phyloP scores from a whole-genome alignment of 1,140 invertebrate genomes.

The Lasaia peninsularis region DNA sequence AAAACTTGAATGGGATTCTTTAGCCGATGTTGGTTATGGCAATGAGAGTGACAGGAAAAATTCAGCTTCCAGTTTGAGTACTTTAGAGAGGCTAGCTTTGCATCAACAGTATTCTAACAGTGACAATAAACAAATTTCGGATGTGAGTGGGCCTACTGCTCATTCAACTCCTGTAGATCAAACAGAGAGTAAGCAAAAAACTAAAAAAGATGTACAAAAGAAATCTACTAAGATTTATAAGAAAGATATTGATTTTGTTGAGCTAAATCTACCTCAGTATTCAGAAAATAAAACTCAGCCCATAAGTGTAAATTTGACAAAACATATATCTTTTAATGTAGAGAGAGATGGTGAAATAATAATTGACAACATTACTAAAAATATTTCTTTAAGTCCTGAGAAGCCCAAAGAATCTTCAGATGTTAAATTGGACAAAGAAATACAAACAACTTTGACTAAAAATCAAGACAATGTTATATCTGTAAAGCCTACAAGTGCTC shows the following conservation, averaged over 20 bases:
- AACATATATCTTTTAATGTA: conserved; percentile 69
- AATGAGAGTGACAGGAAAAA: conserved; percentile 74
- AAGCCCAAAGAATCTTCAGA: conserved; percentile 36
- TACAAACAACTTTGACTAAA: conserved; percentile 57
- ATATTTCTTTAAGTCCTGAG: conserved; percentile 46
- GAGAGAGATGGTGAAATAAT: conserved; percentile 52
- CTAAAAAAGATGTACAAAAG: conserved; percentile 42
- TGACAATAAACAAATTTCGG: conserved; percentile 47
- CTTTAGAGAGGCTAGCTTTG: conserved; percentile 79
- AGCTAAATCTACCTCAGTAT: conserved; percentile 50
- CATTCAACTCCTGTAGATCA: conserved; percentile 67
- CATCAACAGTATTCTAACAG: conserved; percentile 64
- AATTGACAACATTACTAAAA: conserved; percentile 45
- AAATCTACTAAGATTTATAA: conserved; percentile 56
- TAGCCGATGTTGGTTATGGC: conserved; percentile 86
- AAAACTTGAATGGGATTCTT: conserved; percentile 86
- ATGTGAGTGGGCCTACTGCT: conserved; percentile 57
- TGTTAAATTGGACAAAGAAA: conserved; percentile 59
- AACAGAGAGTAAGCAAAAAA: conserved; percentile 41
- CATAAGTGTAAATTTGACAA: conserved; percentile 64
- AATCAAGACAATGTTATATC: conserved; percentile 24
- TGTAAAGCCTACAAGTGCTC: neutral
- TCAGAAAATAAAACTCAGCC: conserved; percentile 38
- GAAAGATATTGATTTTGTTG: conserved; percentile 56
- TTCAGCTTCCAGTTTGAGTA: conserved; percentile 72